phyloP scores from a whole-genome alignment of 2,888 invertebrate species.

The Desoria tigrina region DNA sequence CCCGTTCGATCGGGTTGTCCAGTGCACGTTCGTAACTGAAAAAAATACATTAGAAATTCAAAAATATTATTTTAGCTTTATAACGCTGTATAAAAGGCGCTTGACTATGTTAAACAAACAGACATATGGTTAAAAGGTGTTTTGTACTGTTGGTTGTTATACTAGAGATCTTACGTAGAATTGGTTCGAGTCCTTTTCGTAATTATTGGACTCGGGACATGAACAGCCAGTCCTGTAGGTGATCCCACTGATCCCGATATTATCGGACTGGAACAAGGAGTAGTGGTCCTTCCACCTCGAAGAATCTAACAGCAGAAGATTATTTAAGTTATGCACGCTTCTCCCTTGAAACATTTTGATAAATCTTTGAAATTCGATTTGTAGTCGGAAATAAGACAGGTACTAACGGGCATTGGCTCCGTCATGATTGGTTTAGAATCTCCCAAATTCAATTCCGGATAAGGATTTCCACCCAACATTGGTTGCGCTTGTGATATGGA shows the following conservation, averaged over 20 bases:
- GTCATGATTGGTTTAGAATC: conserved; percentile 39
- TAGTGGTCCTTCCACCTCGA: neutral
- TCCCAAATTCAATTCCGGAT: conserved; percentile 46
- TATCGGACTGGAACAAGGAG: conserved; percentile 35
- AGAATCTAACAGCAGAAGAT: no score
- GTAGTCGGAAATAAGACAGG: no score
- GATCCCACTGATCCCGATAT: conserved; percentile 28
- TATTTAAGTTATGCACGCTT: no score
- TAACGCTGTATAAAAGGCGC: no score
- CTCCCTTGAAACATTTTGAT: no score
- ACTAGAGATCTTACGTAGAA: conserved; percentile 67
- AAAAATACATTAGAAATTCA: no score
- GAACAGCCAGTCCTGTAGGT: conserved; percentile 51
- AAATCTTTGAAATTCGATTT: no score
- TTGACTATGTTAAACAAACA: no score
- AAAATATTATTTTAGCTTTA: no score
- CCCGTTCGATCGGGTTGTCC: conserved; percentile 71
- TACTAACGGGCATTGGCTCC: conserved; percentile 32
- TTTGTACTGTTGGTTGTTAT: no score
- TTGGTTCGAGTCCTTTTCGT: conserved; percentile 75
- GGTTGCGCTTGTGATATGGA: conserved; percentile 48
- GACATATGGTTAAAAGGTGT: no score
- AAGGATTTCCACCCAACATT: conserved; percentile 34
- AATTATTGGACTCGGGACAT: conserved; percentile 74
- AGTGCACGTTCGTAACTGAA: conserved; percentile 78